Base-by-base conservation (phyloP, 2,888 invertebrate species). In the Salticus scenicus region DNA sequence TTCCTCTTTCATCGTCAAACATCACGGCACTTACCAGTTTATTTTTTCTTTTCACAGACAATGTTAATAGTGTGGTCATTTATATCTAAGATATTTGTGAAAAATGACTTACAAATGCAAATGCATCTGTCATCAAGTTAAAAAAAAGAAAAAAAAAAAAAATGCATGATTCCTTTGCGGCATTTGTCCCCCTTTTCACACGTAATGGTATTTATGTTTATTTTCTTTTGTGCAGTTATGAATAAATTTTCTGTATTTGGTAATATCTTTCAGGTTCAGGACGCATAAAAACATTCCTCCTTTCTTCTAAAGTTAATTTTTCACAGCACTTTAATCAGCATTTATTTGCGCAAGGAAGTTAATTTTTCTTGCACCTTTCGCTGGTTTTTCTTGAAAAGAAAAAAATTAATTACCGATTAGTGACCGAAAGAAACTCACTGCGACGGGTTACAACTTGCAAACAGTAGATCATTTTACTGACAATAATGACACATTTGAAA, bases 31-130 rank as follows among this genome's bases (percentile, higher is more conserved):
- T 14, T 64, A 28, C 64, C 64, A 7, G 64, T 24, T 64, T 64
- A 64, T 64, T 28, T 12, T 10, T 37, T 37, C 74, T 66, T 88
- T 20, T 74, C n/a, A n/a, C n/a, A n/a, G n/a, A n/a, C n/a, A n/a
- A n/a, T n/a, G n/a, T n/a, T 71, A 64, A 64, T 24, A 64, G 27
- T 28, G 64, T 64, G 12, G 8, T 24, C 24, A 64, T 64, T 64
- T 20, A 24, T 64, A 64, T 64, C 64, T 64, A 64, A 64, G 64
- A 28, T 64, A 27, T 64, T 64, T 64, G 14, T 64, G 64, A 64
- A 64, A 64, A 64, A 20, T 14, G 27, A 27, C 27, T 64, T 64
- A 64, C 24, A 64, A 24, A 64, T 12, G 24, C 24, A 28, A 64
- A 64, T 64, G 27, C 64, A 28, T 64, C 27, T 64, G 10, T 64